phyloP scores from a whole-genome alignment of 2,888 invertebrate genomes.

The Stomorhina lunata region DNA sequence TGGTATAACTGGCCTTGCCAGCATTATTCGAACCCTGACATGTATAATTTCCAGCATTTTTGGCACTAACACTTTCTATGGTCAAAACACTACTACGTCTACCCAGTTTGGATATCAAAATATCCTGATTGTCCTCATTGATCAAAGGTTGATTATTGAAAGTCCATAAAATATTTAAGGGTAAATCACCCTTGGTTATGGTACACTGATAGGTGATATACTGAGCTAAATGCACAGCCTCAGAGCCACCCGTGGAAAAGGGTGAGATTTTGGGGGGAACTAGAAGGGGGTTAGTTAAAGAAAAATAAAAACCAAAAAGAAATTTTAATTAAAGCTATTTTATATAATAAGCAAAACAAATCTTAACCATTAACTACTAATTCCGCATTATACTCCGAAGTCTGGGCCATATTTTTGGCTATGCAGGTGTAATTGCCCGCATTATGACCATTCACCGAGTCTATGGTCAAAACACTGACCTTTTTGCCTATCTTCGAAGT shows the following conservation, averaged over 20 bases:
- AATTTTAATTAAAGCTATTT: not conserved
- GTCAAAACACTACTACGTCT: slow-evolving; percentile 86
- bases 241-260: slow-evolving; percentile 82
- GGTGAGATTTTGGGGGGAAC: slow-evolving; percentile 81
- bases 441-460: slow-evolving; percentile 81
- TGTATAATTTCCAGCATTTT: slow-evolving; percentile 87
- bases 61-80: slow-evolving; percentile 85
- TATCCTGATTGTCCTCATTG: slow-evolving; percentile 78
- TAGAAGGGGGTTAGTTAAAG: slow-evolving; percentile 16
- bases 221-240: slow-evolving; percentile 83
- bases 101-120: slow-evolving; percentile 82
- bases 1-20: slow-evolving; percentile 85
- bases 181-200: slow-evolving; percentile 84
- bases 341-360: not conserved
- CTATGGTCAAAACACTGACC: slow-evolving; percentile 82
- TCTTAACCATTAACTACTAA: slow-evolving; percentile 81
- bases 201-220: slow-evolving; percentile 83
- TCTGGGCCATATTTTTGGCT: slow-evolving; percentile 82
- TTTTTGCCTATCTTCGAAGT: slow-evolving; percentile 81
- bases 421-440: slow-evolving; percentile 83
- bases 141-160: slow-evolving; percentile 80
- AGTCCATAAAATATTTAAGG: slow-evolving; percentile 84
- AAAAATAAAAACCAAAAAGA: not conserved
- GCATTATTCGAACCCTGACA: slow-evolving; percentile 88
- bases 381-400: slow-evolving; percentile 81